phyloP scores from a whole-genome alignment of 2,797 vertebrate genomes.

The Propithecus deckenii region DNA sequence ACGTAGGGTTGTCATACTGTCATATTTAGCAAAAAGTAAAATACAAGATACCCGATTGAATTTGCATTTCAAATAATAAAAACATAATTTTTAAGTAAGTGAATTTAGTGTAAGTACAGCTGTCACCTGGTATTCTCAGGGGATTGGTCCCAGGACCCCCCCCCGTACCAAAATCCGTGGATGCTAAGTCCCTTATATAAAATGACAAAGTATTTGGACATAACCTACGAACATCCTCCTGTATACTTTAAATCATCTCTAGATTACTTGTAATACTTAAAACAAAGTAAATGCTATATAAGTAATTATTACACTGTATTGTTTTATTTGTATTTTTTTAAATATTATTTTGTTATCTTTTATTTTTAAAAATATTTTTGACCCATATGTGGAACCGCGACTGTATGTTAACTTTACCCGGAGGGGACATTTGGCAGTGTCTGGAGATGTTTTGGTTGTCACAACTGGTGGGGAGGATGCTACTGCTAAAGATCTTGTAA shows the following conservation, averaged over 20 bases:
- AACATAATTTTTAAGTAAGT: not conserved
- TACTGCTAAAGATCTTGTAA: not conserved
- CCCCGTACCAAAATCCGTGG: too few relatives aligned
- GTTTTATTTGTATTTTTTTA: too few relatives aligned
- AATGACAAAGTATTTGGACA: too few relatives aligned
- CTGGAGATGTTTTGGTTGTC: not conserved
- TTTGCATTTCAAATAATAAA: constrained; percentile 1
- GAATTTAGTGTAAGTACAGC: not conserved
- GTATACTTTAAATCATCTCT: too few relatives aligned
- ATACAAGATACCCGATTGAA: not conserved
- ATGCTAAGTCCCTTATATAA: too few relatives aligned
- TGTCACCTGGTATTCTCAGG: too few relatives aligned
- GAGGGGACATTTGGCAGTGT: not conserved
- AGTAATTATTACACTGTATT: too few relatives aligned
- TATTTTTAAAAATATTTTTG: not conserved
- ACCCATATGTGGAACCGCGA: not conserved
- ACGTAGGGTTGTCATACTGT: not conserved
- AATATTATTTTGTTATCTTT: not conserved
- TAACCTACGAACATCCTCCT: too few relatives aligned
- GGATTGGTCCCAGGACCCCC: too few relatives aligned
- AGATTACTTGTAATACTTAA: too few relatives aligned
- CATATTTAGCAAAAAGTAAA: not conserved
- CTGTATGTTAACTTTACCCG: not conserved
- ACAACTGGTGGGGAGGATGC: not conserved
- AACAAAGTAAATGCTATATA: too few relatives aligned